Evolutionary conservation across 2,113 vertebrate species (phyloP).

Genomic region (Malurus elegans): DNA sequence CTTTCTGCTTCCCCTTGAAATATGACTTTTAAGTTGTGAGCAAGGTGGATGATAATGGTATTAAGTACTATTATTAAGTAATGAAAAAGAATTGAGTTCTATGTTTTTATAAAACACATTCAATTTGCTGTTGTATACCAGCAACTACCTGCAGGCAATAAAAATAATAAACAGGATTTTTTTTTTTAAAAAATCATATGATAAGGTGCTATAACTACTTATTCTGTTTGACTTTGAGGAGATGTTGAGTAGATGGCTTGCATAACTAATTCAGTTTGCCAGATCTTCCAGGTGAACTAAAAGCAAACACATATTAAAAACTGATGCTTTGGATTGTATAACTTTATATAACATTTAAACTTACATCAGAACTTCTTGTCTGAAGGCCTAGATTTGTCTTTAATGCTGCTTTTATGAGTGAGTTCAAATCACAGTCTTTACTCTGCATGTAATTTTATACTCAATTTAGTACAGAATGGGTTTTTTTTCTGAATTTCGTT

Average conservation of each 20-base stretch:
- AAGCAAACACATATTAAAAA: neutral
- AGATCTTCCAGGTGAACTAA: neutral
- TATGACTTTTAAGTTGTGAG: neutral
- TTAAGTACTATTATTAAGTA: neutral
- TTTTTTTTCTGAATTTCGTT: neutral
- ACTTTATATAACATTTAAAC: neutral
- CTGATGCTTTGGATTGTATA: neutral
- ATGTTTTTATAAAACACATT: neutral
- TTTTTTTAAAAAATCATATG: neutral
- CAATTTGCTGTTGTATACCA: neutral
- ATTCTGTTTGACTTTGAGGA: neutral
- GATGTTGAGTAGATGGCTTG: neutral
- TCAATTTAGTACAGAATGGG: neutral
- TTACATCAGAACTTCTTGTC: neutral
- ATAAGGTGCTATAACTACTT: neutral
- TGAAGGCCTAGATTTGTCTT: neutral
- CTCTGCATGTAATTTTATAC: neutral
- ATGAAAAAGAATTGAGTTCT: neutral
- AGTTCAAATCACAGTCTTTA: neutral
- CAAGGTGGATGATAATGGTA: neutral
- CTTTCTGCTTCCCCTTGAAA: neutral
- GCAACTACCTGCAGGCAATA: neutral
- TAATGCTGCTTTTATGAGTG: neutral
- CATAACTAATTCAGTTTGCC: neutral
- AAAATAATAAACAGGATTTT: neutral